Base-by-base conservation (phyloP, 2,797 vertebrate genomes). In the Amphiprion clarkii region DNA sequence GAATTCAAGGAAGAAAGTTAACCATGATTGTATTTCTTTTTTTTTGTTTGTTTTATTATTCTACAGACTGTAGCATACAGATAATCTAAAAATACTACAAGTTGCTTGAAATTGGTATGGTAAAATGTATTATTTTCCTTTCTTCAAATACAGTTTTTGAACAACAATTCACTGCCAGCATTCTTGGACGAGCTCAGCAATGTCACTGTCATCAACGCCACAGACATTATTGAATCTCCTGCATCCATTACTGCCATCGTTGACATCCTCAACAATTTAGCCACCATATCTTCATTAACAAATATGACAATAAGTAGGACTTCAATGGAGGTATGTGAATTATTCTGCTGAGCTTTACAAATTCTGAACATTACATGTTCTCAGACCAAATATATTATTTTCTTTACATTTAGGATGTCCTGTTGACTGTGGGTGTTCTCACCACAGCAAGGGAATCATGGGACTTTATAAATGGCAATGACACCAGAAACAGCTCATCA, bases 351-450 rank as follows among this genome's bases (percentile, higher is more conserved):
- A 11, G 1, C 3, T 44, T 44, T 40, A 6, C 13, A 39, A 14
- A n/a, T 51, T 9, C 1, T n/a, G 62, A 57, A 31, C 6, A 31
- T 11, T 29, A 11, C 5, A 1, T 52, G 4, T 52, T 56, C 62
- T 39, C 1, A 39, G 4, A 64, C n/a, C 53, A 42, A 76, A 75
- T 25, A 10, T 40, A 1, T 44, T 13, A 1, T 68, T 74, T 71
- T 46, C 9, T 74, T 76, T 72, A 17, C 62, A 12, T 94, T 5
- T 83, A 98, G 97, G 19, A 94, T 36, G 64, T 98, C 70, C 92
- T 97, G 2, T 49, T 36, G 9, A 94, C 91, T 5, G 87, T 95
- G 48, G 88, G 93, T 7, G 1, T 91, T 10, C 85, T 98, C 11
- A 76, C 78, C 42, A 83, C 40, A 60, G 25, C 91, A 60, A 16